Percentiles rank a stretch among this genome's conserved stretches.
These are phyloP conservation scores for Litocranius walleri DNA, from an alignment of 2,113 vertebrate species.

Conservation along the genomic window DNA sequence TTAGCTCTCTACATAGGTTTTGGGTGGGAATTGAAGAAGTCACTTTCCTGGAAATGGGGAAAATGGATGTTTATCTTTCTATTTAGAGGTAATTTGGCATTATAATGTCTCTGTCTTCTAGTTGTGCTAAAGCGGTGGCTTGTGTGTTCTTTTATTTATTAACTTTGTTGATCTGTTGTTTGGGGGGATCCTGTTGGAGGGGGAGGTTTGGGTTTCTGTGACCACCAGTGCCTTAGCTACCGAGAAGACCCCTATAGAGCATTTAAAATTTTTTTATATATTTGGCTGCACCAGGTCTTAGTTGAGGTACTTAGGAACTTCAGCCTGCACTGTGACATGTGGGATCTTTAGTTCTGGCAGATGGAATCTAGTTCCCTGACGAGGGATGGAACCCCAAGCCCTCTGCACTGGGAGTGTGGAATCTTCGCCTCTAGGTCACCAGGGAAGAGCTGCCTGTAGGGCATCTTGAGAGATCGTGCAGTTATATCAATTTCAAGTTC, in stretches of 20 bases:
- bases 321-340: not conserved
- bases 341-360: not conserved
- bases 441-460: not conserved
- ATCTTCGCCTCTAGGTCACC: not conserved
- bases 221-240: not conserved
- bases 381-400: not conserved
- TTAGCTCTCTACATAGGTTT: not conserved
- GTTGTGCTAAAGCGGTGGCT: not conserved
- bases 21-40: not conserved
- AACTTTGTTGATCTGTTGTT: not conserved
- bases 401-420: not conserved
- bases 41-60: not conserved
- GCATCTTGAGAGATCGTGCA: not conserved
- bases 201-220: not conserved
- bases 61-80: not conserved
- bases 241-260: not conserved
- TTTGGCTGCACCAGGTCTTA: not conserved
- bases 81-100: not conserved
- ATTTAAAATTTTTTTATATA: not conserved
- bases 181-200: not conserved
- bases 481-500: not conserved
- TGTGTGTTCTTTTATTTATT: not conserved
- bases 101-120: not conserved
- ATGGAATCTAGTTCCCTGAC: not conserved
- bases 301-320: not conserved